Base-by-base conservation (phyloP, 2,797 vertebrate species). In the Erpetoichthys calabaricus region DNA sequence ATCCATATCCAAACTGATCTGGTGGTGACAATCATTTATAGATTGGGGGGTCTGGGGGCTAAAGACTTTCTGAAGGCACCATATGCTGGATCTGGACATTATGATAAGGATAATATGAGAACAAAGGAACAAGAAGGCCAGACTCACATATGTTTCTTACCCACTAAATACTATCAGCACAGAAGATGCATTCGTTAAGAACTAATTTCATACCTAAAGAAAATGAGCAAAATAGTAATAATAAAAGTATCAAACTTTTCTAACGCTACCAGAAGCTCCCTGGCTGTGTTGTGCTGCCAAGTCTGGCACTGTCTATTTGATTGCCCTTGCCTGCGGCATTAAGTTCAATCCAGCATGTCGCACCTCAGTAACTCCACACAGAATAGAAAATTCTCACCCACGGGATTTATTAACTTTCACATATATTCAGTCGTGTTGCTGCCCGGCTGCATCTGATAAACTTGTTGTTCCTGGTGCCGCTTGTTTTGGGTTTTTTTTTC, bases 351-450 rank as follows among this genome's bases (percentile, higher is more conserved):
- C 79, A 75, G 80, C 73, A 78, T 78, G 86, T 89, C 72, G 65
- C 86, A 89, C 85, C 85, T 88, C 85, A 89, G 80, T 84, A 83
- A 83, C 79, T 81, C 68, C 50, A 80, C 75, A 79, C 72, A 86
- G 81, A 81, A 78, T 80, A 70, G 79, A 84, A 85, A 87, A 87
- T 86, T 83, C 85, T 75, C 84, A 80, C 83, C 76, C 79, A 63
- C 71, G 82, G 84, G 87, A 87, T 88, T 87, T 89, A 88, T 89
- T 89, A 87, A 86, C 81, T 89, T 88, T 86, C 86, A 89, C 83
- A 85, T 88, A 78, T 81, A 79, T 87, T 89, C 88, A 88, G 81
- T 77, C 77, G 78, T 84, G 79, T 81, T 86, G 80, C 85, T 85
- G 81, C 78, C 82, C 82, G 81, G 81, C 73, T 86, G 78, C 84